Conservation (phyloP, 1,140 invertebrate genomes). For the Drosophila arizonae region DNA sequence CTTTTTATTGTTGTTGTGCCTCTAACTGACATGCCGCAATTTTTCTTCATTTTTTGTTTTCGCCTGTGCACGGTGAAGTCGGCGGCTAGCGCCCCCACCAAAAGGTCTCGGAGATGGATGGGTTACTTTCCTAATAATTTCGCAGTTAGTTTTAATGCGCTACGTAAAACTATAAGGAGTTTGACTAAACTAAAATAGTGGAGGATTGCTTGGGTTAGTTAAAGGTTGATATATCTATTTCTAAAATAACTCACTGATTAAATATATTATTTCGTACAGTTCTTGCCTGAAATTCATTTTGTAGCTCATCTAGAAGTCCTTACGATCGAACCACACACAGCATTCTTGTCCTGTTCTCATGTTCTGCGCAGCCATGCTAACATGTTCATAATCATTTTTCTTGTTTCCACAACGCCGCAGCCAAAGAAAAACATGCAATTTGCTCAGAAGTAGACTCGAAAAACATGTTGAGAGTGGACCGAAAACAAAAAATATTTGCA, state of each 20-base stretch:
- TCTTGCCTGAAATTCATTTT: neutral
- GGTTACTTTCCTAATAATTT: slow-evolving; percentile 76
- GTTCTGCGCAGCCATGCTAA: slow-evolving; percentile 29
- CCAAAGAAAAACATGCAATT: slow-evolving; percentile 61
- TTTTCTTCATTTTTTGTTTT: slow-evolving; percentile 71
- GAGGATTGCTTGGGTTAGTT: neutral
- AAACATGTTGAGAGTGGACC: slow-evolving; percentile 3
- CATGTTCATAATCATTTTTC: slow-evolving; percentile 65
- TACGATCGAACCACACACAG: neutral
- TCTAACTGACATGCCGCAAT: slow-evolving; percentile 75
- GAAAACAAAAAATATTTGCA: slow-evolving; percentile 59
- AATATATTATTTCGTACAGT: neutral
- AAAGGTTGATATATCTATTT: too few relatives aligned
- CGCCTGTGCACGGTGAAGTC: slow-evolving; percentile 34
- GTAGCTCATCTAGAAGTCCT: slow-evolving; percentile 1
- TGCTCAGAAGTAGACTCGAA: slow-evolving; percentile 25
- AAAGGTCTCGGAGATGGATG: slow-evolving; percentile 62
- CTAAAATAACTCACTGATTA: too few relatives aligned
- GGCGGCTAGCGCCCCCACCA: slow-evolving; percentile 13
- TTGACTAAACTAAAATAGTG: neutral
- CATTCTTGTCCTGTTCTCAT: slow-evolving; percentile 9
- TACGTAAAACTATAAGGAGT: slow-evolving; percentile 30
- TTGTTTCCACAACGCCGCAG: slow-evolving; percentile 47
- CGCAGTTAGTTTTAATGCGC: slow-evolving; percentile 76
- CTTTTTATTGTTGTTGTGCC: slow-evolving; percentile 72